Conservation (phyloP, 1,140 invertebrate species). For the Drosophila santomea region DNA sequence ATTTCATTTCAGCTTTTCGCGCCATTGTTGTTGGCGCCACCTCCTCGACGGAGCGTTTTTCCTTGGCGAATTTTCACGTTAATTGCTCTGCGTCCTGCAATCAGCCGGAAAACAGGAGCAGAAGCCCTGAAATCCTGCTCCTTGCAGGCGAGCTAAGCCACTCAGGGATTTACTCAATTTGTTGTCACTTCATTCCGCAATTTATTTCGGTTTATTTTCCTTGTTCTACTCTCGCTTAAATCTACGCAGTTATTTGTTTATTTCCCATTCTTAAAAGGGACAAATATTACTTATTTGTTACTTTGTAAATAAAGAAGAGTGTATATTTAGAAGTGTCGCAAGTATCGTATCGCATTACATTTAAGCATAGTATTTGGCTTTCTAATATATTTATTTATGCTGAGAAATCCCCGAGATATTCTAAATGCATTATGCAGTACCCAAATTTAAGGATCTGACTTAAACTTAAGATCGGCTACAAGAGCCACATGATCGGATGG, state of each 20-base stretch:
- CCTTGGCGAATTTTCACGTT: constrained; percentile 77
- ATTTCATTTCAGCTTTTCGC: constrained; percentile 40
- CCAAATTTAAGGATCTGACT: background rate
- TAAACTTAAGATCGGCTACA: constrained; percentile 90
- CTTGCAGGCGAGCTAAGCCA: constrained; percentile 59
- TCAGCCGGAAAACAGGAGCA: constrained; percentile 56
- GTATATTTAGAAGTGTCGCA: too few relatives aligned
- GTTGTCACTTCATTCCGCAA: constrained; percentile 49
- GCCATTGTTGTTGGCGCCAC: constrained; percentile 17
- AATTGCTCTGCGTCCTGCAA: constrained; percentile 71
- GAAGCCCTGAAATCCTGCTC: constrained; percentile 20
- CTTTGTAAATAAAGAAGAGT: too few relatives aligned
- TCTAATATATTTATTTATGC: background rate
- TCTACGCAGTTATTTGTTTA: constrained; percentile 6
- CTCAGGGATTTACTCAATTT: constrained; percentile 75
- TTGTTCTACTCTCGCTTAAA: constrained; percentile 10
- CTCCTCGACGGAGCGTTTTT: constrained; percentile 41
- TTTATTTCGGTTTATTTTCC: constrained; percentile 24
- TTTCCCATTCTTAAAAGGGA: background rate
- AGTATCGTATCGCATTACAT: background rate
- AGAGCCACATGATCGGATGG: constrained; percentile 97
- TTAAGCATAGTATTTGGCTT: too few relatives aligned
- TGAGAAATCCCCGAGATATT: background rate
- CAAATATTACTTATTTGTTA: too few relatives aligned
- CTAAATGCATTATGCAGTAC: background rate